Base-by-base conservation (phyloP, 2,888 invertebrate species). In the Isotomurus palustris region DNA sequence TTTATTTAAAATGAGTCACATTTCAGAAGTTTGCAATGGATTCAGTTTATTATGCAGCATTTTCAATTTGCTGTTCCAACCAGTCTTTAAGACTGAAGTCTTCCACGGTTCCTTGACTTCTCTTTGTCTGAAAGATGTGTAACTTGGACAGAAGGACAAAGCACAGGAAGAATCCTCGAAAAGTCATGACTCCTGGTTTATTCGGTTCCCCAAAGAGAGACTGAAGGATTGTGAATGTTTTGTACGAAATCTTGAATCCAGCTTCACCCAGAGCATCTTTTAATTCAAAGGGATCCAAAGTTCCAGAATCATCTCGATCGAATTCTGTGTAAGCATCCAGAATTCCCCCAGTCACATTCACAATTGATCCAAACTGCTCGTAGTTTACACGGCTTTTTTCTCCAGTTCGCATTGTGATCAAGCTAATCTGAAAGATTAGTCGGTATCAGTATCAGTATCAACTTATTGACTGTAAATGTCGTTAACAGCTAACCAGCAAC, bases 241-340 rank as follows among this genome's bases (percentile, higher is more conserved):
- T 58, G 58, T 49, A 58, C 36, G 53, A 36, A 6, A 58, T 49
- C 2, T 54, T 41, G 35, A 54, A 58, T 2, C 58, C 58, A 27
- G 58, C 53, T 19, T 58, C 58, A 12, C 41, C 43, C 29, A 54
- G 28, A 3, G 53, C 54, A 10, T 17, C 22, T 36, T 54, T 58
- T 5, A 58, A 43, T 29, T 58, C 58, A 44, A 58, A 58, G 17
- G 58, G 58, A 44, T 58, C 58, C 49, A 58, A 28, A 19, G 35
- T 4, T n/a, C 53, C 53, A 2, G 58, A 58, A 6, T 22, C 29
- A 38, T 58, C 58, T n/a, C 22, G 36, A 44, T 58, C 58, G 28
- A 32, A 43, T 19, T 49, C 47, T 2, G 43, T 1, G 21, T 53
- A 58, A 1, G 53, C 49, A 8, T 54, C 40, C 4, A 54, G 10